Evolutionary conservation across 2,888 invertebrate genomes (phyloP).

Genomic region (Caenorhabditis doughertyi): DNA sequence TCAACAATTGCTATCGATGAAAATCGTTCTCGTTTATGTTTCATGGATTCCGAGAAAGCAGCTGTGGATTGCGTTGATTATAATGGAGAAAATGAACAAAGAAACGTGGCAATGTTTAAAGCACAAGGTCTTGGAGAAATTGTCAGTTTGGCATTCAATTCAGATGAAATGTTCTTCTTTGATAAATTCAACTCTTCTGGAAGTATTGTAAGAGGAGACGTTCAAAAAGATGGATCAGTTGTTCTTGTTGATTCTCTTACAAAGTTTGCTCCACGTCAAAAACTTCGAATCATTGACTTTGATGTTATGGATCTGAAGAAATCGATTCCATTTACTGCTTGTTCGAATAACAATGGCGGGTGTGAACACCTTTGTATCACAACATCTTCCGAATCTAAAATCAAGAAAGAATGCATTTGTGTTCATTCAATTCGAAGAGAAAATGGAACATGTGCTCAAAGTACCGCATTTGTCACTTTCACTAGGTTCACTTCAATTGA

Average conservation of each 20-base stretch:
- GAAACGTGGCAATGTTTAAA: constrained; percentile 50
- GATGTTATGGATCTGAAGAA: constrained; percentile 44
- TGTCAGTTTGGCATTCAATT: constrained; percentile 42
- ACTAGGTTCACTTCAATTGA: constrained; percentile 90
- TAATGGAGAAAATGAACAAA: constrained; percentile 60
- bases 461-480: constrained; percentile 90
- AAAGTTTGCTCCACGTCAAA: constrained; percentile 34
- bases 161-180: constrained; percentile 54
- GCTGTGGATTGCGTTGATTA: constrained; percentile 64
- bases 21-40: constrained; percentile 54
- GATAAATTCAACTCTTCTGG: constrained; percentile 63
- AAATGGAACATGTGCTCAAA: constrained; percentile 87
- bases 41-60: constrained; percentile 48
- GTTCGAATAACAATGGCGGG: constrained; percentile 84
- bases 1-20: constrained; percentile 62
- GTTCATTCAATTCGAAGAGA: constrained; percentile 88
- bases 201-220: constrained; percentile 23
- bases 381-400: neutral
- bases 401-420: constrained; percentile 86
- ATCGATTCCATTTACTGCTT: constrained; percentile 69
- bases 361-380: constrained; percentile 89
- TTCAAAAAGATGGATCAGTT: constrained; percentile 30
- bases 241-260: constrained; percentile 10
- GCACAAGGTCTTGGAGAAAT: constrained; percentile 52
- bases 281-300: constrained; percentile 47